A percentile compares a stretch with the other conserved stretches of the same genome.
Evolutionary conservation across 2,888 invertebrate genomes (phyloP).

Genomic region (Rhagonycha fulva): DNA sequence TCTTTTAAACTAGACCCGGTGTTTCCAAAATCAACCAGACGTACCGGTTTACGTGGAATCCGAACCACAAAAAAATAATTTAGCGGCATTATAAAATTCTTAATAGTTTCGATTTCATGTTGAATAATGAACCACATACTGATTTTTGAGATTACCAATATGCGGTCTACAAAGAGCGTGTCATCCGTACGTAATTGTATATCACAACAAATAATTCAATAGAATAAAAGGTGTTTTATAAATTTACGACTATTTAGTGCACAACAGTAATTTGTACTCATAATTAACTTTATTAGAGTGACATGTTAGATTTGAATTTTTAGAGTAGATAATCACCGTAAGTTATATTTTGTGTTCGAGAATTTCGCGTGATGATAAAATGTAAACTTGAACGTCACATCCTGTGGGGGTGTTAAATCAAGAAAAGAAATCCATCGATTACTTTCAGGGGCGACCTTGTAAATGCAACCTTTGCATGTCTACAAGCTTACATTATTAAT

Average conservation of each 20-base stretch:
- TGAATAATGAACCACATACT: too few relatives aligned
- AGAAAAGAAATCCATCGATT: conserved; percentile 19
- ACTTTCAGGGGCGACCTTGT: conserved; percentile 22
- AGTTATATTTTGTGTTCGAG: conserved; percentile 23
- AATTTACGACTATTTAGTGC: background rate
- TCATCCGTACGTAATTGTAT: background rate
- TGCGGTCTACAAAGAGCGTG: background rate
- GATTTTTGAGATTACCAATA: background rate
- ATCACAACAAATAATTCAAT: background rate
- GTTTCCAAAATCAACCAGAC: too few relatives aligned
- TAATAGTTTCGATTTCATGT: too few relatives aligned
- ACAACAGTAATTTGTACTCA: background rate
- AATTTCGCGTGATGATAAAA: conserved; percentile 21
- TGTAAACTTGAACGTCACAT: conserved; percentile 20
- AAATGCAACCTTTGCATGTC: conserved; percentile 18
- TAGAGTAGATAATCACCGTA: conserved; percentile 8
- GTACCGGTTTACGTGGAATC: too few relatives aligned
- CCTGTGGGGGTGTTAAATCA: conserved; percentile 23
- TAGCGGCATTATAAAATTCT: too few relatives aligned
- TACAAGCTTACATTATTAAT: conserved; percentile 13
- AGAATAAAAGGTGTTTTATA: background rate
- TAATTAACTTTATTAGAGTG: background rate
- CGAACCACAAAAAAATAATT: too few relatives aligned
- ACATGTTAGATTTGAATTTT: background rate
- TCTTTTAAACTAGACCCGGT: too few relatives aligned